Evolutionary conservation across 2,797 vertebrate species (phyloP).

Genomic region (Crenuchus spilurus): DNA sequence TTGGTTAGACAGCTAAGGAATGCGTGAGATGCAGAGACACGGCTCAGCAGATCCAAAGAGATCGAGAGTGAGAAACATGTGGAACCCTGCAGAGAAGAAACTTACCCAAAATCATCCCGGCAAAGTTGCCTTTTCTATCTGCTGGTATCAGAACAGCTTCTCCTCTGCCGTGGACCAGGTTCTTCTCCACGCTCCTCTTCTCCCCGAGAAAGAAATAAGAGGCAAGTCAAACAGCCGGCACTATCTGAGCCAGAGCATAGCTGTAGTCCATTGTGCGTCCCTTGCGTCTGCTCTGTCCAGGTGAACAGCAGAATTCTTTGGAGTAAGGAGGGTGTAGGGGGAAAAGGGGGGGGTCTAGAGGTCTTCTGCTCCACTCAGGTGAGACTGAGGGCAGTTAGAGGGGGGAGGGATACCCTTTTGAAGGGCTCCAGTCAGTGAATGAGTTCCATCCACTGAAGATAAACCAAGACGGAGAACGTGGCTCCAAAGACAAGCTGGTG

Average conservation of each 20-base stretch:
- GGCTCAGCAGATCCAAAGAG: neutral
- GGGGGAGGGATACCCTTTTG: constrained; percentile 49
- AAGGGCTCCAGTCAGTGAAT: constrained; percentile 56
- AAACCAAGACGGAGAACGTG: constrained; percentile 66
- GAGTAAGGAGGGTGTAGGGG: constrained; percentile 52
- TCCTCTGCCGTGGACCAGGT: constrained; percentile 65
- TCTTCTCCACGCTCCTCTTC: constrained; percentile 51
- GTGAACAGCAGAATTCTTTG: constrained; percentile 67
- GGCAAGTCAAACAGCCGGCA: constrained; percentile 73
- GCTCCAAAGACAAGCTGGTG: constrained; percentile 70
- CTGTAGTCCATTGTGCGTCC: constrained; percentile 74
- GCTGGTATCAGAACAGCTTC: constrained; percentile 58
- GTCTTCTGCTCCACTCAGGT: constrained; percentile 76
- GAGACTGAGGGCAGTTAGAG: constrained; percentile 73
- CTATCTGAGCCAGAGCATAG: constrained; percentile 70
- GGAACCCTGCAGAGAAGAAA: constrained; percentile 51
- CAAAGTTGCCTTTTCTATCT: constrained; percentile 62
- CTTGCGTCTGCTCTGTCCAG: constrained; percentile 73
- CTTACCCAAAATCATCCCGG: constrained; percentile 83
- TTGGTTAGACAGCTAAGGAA: constrained; percentile 10
- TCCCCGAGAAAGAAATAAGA: constrained; percentile 63
- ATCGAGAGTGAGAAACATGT: neutral
- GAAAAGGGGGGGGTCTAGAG: constrained; percentile 70
- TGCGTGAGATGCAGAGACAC: neutral
- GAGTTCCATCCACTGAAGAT: constrained; percentile 70